Evolutionary conservation across 2,888 invertebrate species (phyloP), one percentile per base, ranked within the genome.

Genomic region (Galerucella nymphaeae): DNA sequence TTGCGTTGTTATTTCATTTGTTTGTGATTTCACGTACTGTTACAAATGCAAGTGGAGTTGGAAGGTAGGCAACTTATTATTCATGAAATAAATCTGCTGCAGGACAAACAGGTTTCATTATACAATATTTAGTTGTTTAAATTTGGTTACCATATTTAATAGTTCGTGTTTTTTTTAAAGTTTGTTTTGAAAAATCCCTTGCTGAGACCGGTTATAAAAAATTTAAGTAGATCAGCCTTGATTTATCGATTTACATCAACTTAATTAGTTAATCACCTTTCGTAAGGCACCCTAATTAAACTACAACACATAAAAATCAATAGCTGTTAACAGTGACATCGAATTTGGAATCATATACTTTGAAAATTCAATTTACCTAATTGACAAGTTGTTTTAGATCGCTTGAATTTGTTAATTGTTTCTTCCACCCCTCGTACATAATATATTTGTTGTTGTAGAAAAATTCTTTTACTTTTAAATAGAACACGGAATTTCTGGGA

Each of bases 151-250:
- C 4, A 14, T 5, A 45, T 45, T 14, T 3, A 45, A 14, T 45
- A 45, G 5, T 38, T 8, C 30, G 30, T 38, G 8, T 38, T 48
- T 48, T n/a, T 45, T 48, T n/a, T 2, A 48, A 45, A 48, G 48
- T 48, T 48, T 48, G 48, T 48, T n/a, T 48, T 48, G 4, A 48
- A 48, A n/a, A 48, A 48, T 48, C 48, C 48, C n/a, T 48, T 48
- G 48, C n/a, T 48, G 14, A 14, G n/a, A 48, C 48, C 48, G 48
- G 48, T 48, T 48, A n/a, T n/a, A 48, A 48, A 6, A 48, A n/a
- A 48, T 48, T 48, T 48, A n/a, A n/a, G n/a, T n/a, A 48, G 48
- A 48, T 48, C 48, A 48, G n/a, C 48, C 48, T 48, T 48, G 48
- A 48, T 48, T 48, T 48, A 48, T 48, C 13, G n/a, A 48, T 38